Evolutionary conservation across 2,113 vertebrate genomes (phyloP), one percentile per base, ranked within the genome.

Genomic region (Smithornis capensis): DNA sequence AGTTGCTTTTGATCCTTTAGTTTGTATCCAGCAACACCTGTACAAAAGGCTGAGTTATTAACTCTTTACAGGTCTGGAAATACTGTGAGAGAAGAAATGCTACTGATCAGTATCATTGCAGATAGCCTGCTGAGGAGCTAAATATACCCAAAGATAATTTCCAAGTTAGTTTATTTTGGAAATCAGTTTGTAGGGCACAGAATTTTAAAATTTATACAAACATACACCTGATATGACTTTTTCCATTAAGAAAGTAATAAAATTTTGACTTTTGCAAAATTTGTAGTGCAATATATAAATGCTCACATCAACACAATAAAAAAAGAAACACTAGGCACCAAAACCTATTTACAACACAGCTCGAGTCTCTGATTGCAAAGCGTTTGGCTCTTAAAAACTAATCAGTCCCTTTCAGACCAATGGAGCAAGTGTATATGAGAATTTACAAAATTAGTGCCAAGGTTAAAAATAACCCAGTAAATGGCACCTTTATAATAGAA

Each of bases 401-500:
- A 83, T 56, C 47, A 71, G 31, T 38, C 22, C 47, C 19, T 71
- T 81, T 87, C 53, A 81, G n/a, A 71, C 91, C 77, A 87, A 8
- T 27, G 28, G 49, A 62, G 53, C 74, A 91, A 81, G 52, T 24
- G 15, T 18, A 53, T 12, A n/a, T 16, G 25, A 83, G n/a, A 63
- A 70, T 77, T 94, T 87, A 76, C 42, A 87, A 62, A 78, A 75
- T 38, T 15, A 62, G 49, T 31, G 40, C 57, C 87, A 76, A 93
- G 87, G 78, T 79, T 83, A 95, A 95, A 97, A 92, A 76, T 79
- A 95, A 90, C 37, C 23, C 77, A 52, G n/a, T 40, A 78, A 91
- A 79, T 10, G 3, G 11, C 23, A 89, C 19, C 27, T 81, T 76
- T 52, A 14, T 55, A 71, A 79, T 16, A 65, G 25, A 84, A 87